A percentile compares a stretch with the other conserved stretches of the same genome.
These are phyloP conservation scores for Andrena trimmerana DNA, from an alignment of 2,888 invertebrate genomes.

Conservation along the genomic window DNA sequence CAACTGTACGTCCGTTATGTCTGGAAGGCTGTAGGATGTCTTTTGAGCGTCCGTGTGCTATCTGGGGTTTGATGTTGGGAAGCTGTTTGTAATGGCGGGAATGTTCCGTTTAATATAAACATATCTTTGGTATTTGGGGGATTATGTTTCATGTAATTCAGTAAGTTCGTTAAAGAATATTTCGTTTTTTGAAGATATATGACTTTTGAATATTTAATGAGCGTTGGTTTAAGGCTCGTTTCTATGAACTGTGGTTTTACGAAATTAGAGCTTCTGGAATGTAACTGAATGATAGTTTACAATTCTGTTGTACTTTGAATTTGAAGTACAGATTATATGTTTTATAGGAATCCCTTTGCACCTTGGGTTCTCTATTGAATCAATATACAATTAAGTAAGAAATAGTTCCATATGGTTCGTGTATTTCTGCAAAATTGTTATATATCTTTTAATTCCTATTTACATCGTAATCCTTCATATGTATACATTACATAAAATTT, in stretches of 20 bases:
- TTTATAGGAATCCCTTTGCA: conserved; percentile 13
- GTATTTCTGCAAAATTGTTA: conserved; percentile 45
- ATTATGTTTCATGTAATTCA: too few relatives aligned
- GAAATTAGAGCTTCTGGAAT: not conserved
- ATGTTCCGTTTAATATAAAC: too few relatives aligned
- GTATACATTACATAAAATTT: conserved; percentile 49
- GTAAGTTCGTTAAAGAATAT: too few relatives aligned
- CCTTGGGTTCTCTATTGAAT: conserved; percentile 11
- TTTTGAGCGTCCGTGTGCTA: too few relatives aligned
- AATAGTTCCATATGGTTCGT: conserved; percentile 19
- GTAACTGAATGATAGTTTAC: not conserved
- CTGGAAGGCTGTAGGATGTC: too few relatives aligned
- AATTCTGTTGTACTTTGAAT: not conserved
- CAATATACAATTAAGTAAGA: conserved; percentile 25
- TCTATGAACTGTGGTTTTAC: not conserved
- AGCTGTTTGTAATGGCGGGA: too few relatives aligned
- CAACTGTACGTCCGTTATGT: too few relatives aligned
- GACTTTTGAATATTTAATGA: too few relatives aligned
- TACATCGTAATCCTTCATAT: conserved; percentile 38
- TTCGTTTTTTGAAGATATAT: too few relatives aligned
- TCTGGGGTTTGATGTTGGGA: too few relatives aligned
- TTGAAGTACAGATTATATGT: not conserved
- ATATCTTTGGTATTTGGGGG: too few relatives aligned
- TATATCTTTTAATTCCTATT: conserved; percentile 53
- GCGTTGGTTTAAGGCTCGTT: not conserved